These are phyloP conservation scores for Apodemus sylvaticus DNA, from an alignment of 2,113 vertebrate species.

Conservation along the genomic window DNA sequence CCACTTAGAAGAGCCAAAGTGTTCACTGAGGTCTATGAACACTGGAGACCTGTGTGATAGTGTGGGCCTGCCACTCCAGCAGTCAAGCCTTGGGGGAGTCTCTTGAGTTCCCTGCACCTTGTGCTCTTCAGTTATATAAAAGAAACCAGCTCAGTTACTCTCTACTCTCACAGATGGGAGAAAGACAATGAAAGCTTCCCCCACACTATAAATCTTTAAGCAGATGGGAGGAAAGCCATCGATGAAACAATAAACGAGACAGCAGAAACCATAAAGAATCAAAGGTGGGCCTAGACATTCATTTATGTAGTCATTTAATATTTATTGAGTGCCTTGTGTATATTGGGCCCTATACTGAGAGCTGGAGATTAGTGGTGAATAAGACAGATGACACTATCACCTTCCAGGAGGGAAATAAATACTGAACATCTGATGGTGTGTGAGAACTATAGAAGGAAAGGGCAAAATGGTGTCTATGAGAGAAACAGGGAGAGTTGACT, in stretches of 20 bases:
- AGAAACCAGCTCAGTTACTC: neutral
- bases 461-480: neutral
- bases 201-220: slow-evolving; percentile 42
- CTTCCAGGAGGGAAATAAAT: neutral
- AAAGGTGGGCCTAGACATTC: neutral
- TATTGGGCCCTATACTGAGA: neutral
- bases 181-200: slow-evolving; percentile 7
- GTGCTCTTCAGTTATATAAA: neutral
- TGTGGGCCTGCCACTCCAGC: neutral
- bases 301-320: slow-evolving; percentile 32
- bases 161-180: slow-evolving; percentile 14
- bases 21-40: neutral
- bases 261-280: slow-evolving; percentile 22
- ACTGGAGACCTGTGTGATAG: neutral
- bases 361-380: neutral
- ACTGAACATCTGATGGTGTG: neutral
- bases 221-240: slow-evolving; percentile 48
- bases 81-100: neutral
- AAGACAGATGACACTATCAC: neutral
- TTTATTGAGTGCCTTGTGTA: slow-evolving; percentile 21
- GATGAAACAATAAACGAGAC: slow-evolving; percentile 35
- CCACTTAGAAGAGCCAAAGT: neutral
- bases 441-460: neutral
- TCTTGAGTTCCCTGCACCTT: neutral
- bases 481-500: neutral